Conservation (phyloP, 2,797 vertebrate species). For the Acomys russatus region DNA sequence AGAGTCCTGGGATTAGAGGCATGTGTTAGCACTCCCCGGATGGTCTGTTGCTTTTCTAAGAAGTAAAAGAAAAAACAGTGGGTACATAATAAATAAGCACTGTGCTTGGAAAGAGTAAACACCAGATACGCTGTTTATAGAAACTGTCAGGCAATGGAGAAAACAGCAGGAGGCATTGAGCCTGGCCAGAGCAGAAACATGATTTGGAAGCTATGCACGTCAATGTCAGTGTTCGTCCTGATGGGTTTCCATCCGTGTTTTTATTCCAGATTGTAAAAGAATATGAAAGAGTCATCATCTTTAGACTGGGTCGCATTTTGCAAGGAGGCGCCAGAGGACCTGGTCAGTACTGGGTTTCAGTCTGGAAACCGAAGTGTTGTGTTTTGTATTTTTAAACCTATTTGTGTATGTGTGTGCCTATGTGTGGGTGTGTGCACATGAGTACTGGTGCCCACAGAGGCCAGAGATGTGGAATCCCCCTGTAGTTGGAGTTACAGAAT, state of each 20-base stretch:
- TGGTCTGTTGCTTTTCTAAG: slow-evolving; percentile 47
- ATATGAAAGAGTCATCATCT: slow-evolving; percentile 98
- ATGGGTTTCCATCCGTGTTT: slow-evolving; percentile 30
- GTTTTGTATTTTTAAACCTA: neutral
- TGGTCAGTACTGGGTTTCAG: slow-evolving; percentile 88
- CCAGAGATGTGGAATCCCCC: neutral
- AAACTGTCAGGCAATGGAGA: neutral
- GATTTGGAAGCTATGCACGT: neutral
- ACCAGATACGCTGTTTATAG: neutral
- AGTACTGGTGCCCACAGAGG: neutral
- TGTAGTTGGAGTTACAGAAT: neutral
- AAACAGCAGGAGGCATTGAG: neutral
- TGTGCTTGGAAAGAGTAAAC: neutral
- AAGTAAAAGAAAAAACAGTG: neutral
- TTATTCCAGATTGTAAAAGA: slow-evolving; percentile 96
- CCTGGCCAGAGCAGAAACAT: neutral
- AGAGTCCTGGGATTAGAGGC: neutral
- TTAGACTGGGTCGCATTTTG: slow-evolving; percentile 95
- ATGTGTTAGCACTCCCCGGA: neutral
- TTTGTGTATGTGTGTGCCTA: neutral
- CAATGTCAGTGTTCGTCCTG: neutral
- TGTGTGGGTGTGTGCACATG: neutral
- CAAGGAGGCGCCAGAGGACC: slow-evolving; percentile 97
- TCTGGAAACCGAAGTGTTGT: neutral
- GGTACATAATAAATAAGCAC: neutral